phyloP scores from a whole-genome alignment of 1,140 invertebrate genomes.

The Cydia splendana region DNA sequence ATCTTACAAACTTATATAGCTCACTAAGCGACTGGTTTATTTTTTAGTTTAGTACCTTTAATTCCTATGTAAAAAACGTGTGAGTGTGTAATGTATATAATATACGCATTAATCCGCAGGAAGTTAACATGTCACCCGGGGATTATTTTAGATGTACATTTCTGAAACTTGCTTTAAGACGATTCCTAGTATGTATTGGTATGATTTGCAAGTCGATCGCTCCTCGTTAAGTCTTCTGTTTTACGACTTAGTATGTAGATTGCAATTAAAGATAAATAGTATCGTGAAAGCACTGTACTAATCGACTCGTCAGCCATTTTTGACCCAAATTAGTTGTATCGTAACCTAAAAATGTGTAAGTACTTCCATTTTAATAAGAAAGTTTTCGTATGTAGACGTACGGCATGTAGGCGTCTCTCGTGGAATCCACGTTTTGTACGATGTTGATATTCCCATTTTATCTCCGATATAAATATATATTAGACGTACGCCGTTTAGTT shows the following conservation, averaged over 20 bases:
- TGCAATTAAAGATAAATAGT: slow-evolving; percentile 60
- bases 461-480: slow-evolving; percentile 41
- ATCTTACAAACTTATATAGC: slow-evolving; percentile 71
- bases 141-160: slow-evolving; percentile 52
- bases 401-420: slow-evolving; percentile 62
- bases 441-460: slow-evolving; percentile 64
- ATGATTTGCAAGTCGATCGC: slow-evolving; percentile 50
- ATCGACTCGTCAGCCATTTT: slow-evolving; percentile 72
- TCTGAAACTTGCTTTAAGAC: slow-evolving; percentile 37
- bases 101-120: slow-evolving; percentile 55
- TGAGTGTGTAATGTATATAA: slow-evolving; percentile 77
- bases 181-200: slow-evolving; percentile 45
- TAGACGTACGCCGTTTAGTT: slow-evolving; percentile 32
- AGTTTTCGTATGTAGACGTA: slow-evolving; percentile 72
- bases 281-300: slow-evolving; percentile 66
- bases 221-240: slow-evolving; percentile 60
- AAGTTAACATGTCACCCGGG: slow-evolving; percentile 49
- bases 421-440: slow-evolving; percentile 56
- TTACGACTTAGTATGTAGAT: slow-evolving; percentile 63
- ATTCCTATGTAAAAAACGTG: slow-evolving; percentile 76
- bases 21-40: slow-evolving; percentile 77
- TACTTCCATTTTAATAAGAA: slow-evolving; percentile 78
- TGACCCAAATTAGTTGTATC: slow-evolving; percentile 70
- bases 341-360: slow-evolving; percentile 67
- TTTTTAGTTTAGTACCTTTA: slow-evolving; percentile 73